phyloP scores from a whole-genome alignment of 1,140 invertebrate species.

The Colletes gigas region DNA sequence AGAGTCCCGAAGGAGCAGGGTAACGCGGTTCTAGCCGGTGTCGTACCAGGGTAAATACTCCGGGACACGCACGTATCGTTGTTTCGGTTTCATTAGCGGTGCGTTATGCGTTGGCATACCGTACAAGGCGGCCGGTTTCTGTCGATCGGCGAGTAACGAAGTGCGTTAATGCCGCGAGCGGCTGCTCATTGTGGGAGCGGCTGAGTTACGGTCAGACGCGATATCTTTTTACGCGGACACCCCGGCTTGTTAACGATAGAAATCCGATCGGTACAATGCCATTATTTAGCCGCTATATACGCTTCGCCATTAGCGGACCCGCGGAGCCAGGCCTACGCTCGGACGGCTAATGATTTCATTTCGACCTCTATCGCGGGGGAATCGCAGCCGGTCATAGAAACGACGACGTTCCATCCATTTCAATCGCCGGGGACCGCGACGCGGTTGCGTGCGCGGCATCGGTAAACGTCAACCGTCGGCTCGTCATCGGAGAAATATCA shows the following conservation, averaged over 20 bases:
- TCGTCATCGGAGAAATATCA: conserved; percentile 34
- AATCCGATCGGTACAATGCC: conserved; percentile 78
- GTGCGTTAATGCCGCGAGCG: conserved; percentile 69
- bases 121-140: conserved; percentile 65
- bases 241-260: conserved; percentile 79
- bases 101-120: conserved; percentile 59
- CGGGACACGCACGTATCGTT: conserved; percentile 10
- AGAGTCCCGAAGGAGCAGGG: background rate
- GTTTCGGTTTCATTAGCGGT: conserved; percentile 38
- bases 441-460: conserved; percentile 48
- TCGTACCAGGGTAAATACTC: background rate
- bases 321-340: conserved; percentile 31
- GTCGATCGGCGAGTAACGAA: conserved; percentile 70
- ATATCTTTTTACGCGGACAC: conserved; percentile 74
- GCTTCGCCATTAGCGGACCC: conserved; percentile 69
- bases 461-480: conserved; percentile 34
- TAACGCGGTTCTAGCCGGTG: background rate
- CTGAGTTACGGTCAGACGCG: conserved; percentile 70
- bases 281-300: conserved; percentile 76
- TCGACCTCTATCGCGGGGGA: conserved; percentile 55
- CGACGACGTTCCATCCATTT: conserved; percentile 53
- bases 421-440: conserved; percentile 28
- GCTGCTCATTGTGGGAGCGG: conserved; percentile 73
- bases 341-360: conserved; percentile 78
- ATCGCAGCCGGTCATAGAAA: conserved; percentile 1